Base-by-base conservation (phyloP, 1,140 invertebrate species). In the Tribolium madens region DNA sequence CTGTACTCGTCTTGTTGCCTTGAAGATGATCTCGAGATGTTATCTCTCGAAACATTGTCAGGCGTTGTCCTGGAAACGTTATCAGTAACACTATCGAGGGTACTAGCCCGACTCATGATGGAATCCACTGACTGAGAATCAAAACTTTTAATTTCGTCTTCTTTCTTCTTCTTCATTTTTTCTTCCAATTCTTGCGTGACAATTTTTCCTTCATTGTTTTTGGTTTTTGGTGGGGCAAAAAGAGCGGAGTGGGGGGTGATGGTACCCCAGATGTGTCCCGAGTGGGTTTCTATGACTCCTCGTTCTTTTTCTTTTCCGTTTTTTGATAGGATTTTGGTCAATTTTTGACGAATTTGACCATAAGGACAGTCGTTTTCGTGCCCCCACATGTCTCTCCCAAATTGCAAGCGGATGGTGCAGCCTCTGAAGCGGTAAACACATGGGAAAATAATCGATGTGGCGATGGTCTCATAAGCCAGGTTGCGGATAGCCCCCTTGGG, bases 181-280 rank as follows among this genome's bases (percentile, higher is more conserved):
- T 77, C 14, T 10, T 36, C 36, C 26, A 75, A 36, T 18, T 75
- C 73, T 48, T 75, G 33, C 1, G 73, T 75, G 0, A 75, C 73
- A n/a, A 64, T 64, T 0, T 79, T 52, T 4, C 70, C 52, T 10
- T 79, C 75, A 9, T 72, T 64, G 4, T 46, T 73, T 10, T 46
- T 21, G 7, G 70, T 47, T 68, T 80, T 77, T 14, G 80, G 81
- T 6, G 80, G 78, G 6, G 77, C 70, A 46, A 83, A 82, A 18
- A 81, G 21, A 12, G 79, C 71, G 53, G 79, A 60, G 47, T 83
- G 79, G 1, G 83, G 81, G 4, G 81, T 84, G 21, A 85, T 81
- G 1, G 83, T 85, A 9, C 80, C 83, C 71, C 80, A 85, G 26
- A 83, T 77, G 46, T 84, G 83, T 0, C 84, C 84, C 0, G 82